Evolutionary conservation across 2,888 invertebrate species (phyloP).

Genomic region (Venusia cambrica): DNA sequence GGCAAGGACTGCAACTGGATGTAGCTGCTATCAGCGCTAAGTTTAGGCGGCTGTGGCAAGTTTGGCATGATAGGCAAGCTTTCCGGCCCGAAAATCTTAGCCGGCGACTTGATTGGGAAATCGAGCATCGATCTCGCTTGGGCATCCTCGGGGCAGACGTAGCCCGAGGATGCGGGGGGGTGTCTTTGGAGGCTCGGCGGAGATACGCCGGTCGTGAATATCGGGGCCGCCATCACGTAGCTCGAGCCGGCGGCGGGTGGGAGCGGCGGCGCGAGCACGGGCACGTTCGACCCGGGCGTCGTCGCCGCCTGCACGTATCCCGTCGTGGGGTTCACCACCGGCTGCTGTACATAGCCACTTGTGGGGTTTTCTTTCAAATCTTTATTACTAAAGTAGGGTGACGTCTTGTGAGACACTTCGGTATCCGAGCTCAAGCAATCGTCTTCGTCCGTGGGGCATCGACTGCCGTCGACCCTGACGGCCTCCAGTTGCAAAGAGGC

Average conservation of each 20-base stretch:
- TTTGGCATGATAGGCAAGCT: conserved; percentile 71
- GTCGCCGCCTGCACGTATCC: conserved; percentile 58
- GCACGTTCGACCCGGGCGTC: conserved; percentile 37
- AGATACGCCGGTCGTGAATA: conserved; percentile 59
- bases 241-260: conserved; percentile 56
- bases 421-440: conserved; percentile 52
- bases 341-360: conserved; percentile 56
- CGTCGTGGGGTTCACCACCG: conserved; percentile 42
- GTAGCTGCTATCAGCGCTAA: conserved; percentile 60
- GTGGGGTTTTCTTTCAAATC: conserved; percentile 56
- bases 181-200: conserved; percentile 42
- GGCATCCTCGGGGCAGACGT: conserved; percentile 62
- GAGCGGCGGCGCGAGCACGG: conserved; percentile 33
- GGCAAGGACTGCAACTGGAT: conserved; percentile 71
- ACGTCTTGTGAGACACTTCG: conserved; percentile 51
- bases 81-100: conserved; percentile 60
- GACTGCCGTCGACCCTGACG: conserved; percentile 42
- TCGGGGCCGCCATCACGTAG: conserved; percentile 70
- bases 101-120: conserved; percentile 55
- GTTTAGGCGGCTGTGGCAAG: conserved; percentile 63
- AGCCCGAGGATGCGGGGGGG: conserved; percentile 58
- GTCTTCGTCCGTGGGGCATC: too few relatives aligned
- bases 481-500: conserved; percentile 64
- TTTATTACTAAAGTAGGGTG: conserved; percentile 58
- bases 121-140: conserved; percentile 57